A percentile compares a stretch with the other conserved stretches of the same genome.
Evolutionary conservation across 2,797 vertebrate genomes (phyloP).

Genomic region (Clarias pachynema): DNA sequence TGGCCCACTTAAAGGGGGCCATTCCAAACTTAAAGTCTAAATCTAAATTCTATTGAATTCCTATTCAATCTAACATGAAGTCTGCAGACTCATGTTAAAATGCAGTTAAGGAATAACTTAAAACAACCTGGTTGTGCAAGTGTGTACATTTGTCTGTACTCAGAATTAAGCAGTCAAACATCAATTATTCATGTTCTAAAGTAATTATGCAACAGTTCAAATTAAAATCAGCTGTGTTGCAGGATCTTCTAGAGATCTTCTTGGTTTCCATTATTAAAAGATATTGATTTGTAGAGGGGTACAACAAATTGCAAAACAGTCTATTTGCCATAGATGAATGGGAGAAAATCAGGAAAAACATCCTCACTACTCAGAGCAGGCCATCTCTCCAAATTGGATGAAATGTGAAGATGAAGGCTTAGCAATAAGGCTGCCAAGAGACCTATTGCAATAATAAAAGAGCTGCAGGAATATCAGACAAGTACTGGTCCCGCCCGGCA

Average conservation of each 20-base stretch:
- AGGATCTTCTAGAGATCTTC: background rate
- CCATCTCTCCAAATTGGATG: background rate
- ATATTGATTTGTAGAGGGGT: background rate
- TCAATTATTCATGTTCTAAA: background rate
- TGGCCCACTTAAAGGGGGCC: no score
- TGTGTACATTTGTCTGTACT: background rate
- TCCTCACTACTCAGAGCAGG: background rate
- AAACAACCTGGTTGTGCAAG: background rate
- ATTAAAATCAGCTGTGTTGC: background rate
- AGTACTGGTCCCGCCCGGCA: no score
- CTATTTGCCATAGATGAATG: background rate
- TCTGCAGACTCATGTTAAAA: background rate
- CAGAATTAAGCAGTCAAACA: background rate
- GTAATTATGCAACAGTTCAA: background rate
- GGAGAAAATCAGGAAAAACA: background rate
- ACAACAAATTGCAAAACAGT: background rate
- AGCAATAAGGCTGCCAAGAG: background rate
- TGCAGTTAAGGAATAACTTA: background rate
- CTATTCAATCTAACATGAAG: no score
- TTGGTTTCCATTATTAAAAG: background rate
- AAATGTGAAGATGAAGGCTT: background rate
- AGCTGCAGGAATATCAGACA: background rate
- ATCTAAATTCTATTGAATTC: background rate
- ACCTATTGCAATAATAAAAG: background rate
- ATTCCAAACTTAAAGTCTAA: background rate